These are phyloP conservation scores for Xanthia togata DNA, from an alignment of 2,888 invertebrate species.

Conservation along the genomic window DNA sequence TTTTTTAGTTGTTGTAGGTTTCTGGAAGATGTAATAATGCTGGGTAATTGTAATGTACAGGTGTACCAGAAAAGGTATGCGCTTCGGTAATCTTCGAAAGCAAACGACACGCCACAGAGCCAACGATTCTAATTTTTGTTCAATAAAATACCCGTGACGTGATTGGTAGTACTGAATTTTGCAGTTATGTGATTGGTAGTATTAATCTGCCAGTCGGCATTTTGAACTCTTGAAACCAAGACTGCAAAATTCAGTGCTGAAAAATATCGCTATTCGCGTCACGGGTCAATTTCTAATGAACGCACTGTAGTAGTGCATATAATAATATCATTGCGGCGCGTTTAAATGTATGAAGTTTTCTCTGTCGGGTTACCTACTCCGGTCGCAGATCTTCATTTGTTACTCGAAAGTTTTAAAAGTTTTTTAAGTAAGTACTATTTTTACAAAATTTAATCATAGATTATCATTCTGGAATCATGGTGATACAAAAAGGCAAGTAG, in stretches of 20 bases:
- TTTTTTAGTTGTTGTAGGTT: constrained; percentile 85
- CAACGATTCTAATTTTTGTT: background rate
- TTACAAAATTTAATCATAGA: background rate
- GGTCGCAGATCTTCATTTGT: background rate
- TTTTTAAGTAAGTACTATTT: background rate
- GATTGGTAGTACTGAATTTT: too few relatives aligned
- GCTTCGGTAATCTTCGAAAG: background rate
- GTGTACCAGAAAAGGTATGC: background rate
- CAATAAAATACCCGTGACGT: too few relatives aligned
- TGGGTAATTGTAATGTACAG: background rate
- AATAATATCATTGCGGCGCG: background rate
- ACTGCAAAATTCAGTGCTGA: too few relatives aligned
- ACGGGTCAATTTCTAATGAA: too few relatives aligned
- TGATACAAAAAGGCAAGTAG: background rate
- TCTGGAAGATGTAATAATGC: constrained; percentile 68
- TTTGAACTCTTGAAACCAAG: too few relatives aligned
- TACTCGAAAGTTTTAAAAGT: too few relatives aligned
- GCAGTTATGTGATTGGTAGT: too few relatives aligned
- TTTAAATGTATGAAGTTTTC: background rate
- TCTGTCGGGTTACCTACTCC: too few relatives aligned
- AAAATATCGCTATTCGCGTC: too few relatives aligned
- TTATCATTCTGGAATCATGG: background rate
- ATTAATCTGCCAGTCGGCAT: too few relatives aligned
- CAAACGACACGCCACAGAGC: background rate
- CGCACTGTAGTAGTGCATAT: too few relatives aligned